Base-by-base conservation (phyloP, 2,113 vertebrate genomes). In the Genyomyrus donnyi region DNA sequence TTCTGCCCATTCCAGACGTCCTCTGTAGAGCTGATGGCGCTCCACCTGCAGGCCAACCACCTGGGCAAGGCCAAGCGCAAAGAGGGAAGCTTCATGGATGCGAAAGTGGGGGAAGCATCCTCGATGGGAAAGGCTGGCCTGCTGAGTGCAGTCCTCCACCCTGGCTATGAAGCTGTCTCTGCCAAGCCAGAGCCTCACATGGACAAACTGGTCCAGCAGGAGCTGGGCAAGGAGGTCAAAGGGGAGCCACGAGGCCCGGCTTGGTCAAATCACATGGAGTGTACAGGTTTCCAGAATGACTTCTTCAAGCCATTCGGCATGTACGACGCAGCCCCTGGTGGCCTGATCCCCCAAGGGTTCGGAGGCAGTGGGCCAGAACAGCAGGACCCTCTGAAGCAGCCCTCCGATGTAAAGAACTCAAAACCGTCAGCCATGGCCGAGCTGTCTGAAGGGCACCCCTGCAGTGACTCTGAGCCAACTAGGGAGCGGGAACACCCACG, bases 21-120 rank as follows among this genome's bases (percentile, higher is more conserved):
- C 1, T 99, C 98, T 13, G 93, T 98, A 94, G 98, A 99, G 93
- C 94, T 99, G 13, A 99, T 99, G 98, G 98, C 98, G 88, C 97
- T 99, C 50, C 98, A 99, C 90, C 97, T 99, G 86, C 98, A 99
- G 95, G 98, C 98, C 92, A 99, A 99, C 91, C 98, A 99, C 93
- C 90, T 99, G 91, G 97, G 97, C 88, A 98, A 97, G 91, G 95
- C 96, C 1, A 97, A 96, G 87, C 95, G 96, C 91, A 96, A 96
- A 91, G 97, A 97, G 89, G 94, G 88, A 5, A 10, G 91, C 5
- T 80, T 94, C 56, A 19, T 93, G 13, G 95, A 95, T 80, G 49
- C 53, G 6, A 85, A 92, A 0, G 90, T 90, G 6, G 95, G 96
- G 77, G 97, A 97, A 92, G 89, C 94, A 8, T 93, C 95, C 90